Percentiles rank a stretch among this genome's conserved stretches.
Evolutionary conservation across 2,888 invertebrate genomes (phyloP).

Genomic region (Pachymerium ferrugineum): DNA sequence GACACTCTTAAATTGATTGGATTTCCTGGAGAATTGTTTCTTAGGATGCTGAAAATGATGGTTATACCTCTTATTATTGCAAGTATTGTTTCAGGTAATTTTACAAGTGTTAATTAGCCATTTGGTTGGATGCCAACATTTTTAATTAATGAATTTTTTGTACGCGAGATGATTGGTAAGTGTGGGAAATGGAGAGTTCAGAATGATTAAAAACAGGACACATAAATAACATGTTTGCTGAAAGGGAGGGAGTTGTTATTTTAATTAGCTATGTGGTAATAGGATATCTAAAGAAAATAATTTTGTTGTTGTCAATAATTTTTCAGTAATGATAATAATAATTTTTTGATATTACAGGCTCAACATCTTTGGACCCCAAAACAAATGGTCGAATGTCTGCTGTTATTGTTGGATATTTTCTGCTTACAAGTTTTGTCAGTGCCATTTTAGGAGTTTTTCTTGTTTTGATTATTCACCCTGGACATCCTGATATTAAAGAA

Average conservation of each 20-base stretch:
- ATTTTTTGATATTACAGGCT: constrained; percentile 53
- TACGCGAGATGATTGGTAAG: too few relatives aligned
- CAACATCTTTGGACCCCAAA: constrained; percentile 76
- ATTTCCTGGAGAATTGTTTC: constrained; percentile 24
- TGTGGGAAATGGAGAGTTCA: too few relatives aligned
- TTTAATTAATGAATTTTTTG: too few relatives aligned
- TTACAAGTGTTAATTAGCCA: too few relatives aligned
- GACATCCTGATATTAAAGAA: constrained; percentile 56
- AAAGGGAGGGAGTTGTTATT: too few relatives aligned
- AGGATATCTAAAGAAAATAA: background rate
- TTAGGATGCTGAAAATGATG: background rate
- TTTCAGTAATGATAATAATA: background rate
- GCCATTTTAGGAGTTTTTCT: constrained; percentile 69
- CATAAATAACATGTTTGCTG: constrained; percentile 3
- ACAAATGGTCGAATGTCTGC: constrained; percentile 80
- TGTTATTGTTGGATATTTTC: constrained; percentile 73
- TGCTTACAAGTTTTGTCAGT: constrained; percentile 72
- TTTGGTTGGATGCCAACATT: too few relatives aligned
- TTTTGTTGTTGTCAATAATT: background rate
- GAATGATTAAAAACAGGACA: background rate
- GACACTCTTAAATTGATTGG: background rate
- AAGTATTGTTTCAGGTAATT: constrained; percentile 28
- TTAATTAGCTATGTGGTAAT: background rate
- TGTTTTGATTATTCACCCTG: constrained; percentile 70
- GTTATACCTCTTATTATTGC: constrained; percentile 16